Base-by-base conservation (phyloP, 2,888 invertebrate species). In the Therioaphis trifolii region DNA sequence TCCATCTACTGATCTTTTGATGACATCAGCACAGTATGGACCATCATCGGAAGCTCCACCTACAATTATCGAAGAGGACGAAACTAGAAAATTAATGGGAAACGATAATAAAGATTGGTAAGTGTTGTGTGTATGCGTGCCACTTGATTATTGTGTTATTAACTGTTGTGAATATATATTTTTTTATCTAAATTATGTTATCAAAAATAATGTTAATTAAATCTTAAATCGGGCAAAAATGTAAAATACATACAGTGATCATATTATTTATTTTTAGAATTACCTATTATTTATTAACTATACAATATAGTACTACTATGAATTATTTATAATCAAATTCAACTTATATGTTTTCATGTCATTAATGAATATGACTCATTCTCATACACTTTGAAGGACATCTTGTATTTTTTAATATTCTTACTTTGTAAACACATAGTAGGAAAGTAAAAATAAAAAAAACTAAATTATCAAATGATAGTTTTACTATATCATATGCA, bases 1-100 rank as follows among this genome's bases (percentile, higher is more conserved):
- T 89, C 94, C 94, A 75, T 93, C 93, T 71, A 94, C 93, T 52
- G 94, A 94, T 90, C 91, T 93, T 49, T 89, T 94, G 86, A 93
- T 94, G 75, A 89, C 89, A 85, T 93, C 93, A 52, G 93, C 93
- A 49, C 94, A 94, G 89, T 94, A 94, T 89, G 93, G 93, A 71
- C 93, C 93, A 0, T 93, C 94, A 24, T 91, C 93, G 55, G 94
- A 94, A 89, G 93, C 93, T 69, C 91, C 92, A 3, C 91, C 91
- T 18, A 86, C 87, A 18, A 86, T 87, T 3, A 91, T 91, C 79
- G 93, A 90, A 90, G 89, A 93, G 91, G 91, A 91, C 86, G 94
- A 94, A 88, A 92, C 93, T 88, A 91, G 93, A 87, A 93, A 93
- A 88, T 90, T 94, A 87, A 94, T 94, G 93, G 90, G 90, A 87